Evolutionary conservation across 2,797 vertebrate species (phyloP).

Genomic region (Kryptolebias ocellatus): DNA sequence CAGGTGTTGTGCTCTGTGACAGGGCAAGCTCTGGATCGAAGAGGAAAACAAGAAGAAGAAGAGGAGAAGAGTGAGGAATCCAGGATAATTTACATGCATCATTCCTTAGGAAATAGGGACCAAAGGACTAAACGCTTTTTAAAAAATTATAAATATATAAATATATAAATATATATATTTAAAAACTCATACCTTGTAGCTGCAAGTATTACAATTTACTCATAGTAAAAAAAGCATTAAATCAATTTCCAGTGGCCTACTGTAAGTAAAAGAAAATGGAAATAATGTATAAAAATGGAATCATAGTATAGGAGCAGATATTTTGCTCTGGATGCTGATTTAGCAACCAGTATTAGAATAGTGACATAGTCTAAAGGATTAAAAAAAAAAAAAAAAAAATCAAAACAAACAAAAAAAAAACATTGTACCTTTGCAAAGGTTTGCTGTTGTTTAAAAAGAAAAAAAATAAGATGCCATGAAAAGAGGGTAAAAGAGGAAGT

Average conservation of each 20-base stretch:
- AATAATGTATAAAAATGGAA: constrained; percentile 74
- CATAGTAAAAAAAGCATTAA: constrained; percentile 81
- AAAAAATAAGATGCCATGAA: constrained; percentile 81
- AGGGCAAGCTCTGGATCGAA: constrained; percentile 82
- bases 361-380: constrained; percentile 74
- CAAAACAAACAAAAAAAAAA: too few species aligned
- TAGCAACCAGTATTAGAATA: constrained; percentile 80
- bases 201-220: constrained; percentile 86
- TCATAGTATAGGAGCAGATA: constrained; percentile 75
- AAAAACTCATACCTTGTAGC: constrained; percentile 87
- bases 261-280: constrained; percentile 82
- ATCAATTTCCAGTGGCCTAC: constrained; percentile 85
- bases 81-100: constrained; percentile 96
- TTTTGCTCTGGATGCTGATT: constrained; percentile 82
- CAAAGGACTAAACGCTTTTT: constrained; percentile 99
- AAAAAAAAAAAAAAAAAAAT: constrained; percentile 23
- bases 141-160: constrained; percentile 89
- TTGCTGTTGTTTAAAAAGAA: constrained; percentile 79
- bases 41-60: constrained; percentile 66
- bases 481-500: constrained; percentile 40
- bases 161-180: constrained; percentile 86
- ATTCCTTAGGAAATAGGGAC: constrained; percentile 99
- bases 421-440: constrained; percentile 80
- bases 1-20: constrained; percentile 85
- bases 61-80: constrained; percentile 81